Conservation (phyloP, 2,888 invertebrate genomes). For the Atrina japonica region DNA sequence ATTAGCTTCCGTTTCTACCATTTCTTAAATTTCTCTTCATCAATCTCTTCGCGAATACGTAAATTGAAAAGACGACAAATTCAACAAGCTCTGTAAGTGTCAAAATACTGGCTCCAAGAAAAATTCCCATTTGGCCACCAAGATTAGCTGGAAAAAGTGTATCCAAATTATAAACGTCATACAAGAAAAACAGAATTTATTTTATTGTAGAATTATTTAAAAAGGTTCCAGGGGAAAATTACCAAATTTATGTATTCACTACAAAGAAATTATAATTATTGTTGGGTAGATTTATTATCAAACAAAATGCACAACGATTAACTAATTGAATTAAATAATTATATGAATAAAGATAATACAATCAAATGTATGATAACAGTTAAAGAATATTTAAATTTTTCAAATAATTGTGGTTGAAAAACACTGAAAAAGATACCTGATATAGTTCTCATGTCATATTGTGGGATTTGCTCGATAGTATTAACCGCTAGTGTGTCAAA, state of each 20-base stretch:
- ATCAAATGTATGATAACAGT: too few relatives aligned
- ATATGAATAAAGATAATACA: too few relatives aligned
- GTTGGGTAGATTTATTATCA: background rate
- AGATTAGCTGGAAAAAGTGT: constrained; percentile 16
- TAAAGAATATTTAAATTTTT: too few relatives aligned
- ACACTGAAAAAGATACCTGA: constrained; percentile 14
- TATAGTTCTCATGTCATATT: constrained; percentile 13
- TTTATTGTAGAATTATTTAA: too few relatives aligned
- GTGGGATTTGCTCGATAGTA: constrained; percentile 13
- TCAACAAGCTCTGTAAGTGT: constrained; percentile 27
- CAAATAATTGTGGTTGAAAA: too few relatives aligned
- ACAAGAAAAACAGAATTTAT: too few relatives aligned
- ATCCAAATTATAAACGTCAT: background rate
- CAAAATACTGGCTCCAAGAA: constrained; percentile 34
- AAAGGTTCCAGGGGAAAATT: too few relatives aligned
- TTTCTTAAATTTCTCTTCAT: background rate
- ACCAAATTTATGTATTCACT: too few relatives aligned
- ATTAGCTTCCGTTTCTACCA: too few relatives aligned
- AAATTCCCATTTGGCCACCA: constrained; percentile 39
- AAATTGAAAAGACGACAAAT: background rate
- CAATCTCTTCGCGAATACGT: constrained; percentile 2
- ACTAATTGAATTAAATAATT: too few relatives aligned
- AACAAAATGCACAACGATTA: background rate
- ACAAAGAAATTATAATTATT: background rate
- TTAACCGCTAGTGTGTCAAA: constrained; percentile 22